Evolutionary conservation across 1,140 invertebrate genomes (phyloP).

Genomic region (Sarcophaga bullata): DNA sequence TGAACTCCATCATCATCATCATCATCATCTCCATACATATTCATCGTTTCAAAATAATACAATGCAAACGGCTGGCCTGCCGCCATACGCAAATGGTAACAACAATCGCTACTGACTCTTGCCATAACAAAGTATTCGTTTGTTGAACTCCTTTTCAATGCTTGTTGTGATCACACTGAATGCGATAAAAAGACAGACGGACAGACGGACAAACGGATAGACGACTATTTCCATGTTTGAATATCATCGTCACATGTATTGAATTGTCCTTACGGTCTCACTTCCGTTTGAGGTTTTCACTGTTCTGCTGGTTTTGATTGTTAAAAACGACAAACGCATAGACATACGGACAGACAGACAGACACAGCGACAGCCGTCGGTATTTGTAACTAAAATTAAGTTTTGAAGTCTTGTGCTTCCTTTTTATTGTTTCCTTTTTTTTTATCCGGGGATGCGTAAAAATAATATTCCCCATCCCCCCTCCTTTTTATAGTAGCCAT

Average conservation of each 20-base stretch:
- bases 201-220: background rate
- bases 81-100: conserved; percentile 15
- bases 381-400: conserved; percentile 27
- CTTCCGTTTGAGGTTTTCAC: conserved; percentile 9
- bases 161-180: background rate
- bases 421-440: too few species aligned
- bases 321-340: background rate
- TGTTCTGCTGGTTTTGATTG: background rate
- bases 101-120: background rate
- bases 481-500: too few species aligned
- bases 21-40: background rate
- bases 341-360: background rate
- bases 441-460: too few species aligned
- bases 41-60: conserved; percentile 33
- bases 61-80: too few species aligned
- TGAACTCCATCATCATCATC: background rate
- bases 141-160: background rate
- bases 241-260: background rate
- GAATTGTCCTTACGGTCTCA: conserved; percentile 30
- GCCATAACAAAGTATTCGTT: background rate
- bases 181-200: too few species aligned
- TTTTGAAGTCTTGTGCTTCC: background rate
- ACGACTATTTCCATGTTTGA: background rate
- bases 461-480: too few species aligned
- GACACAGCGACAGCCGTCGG: background rate